Evolutionary conservation across 1,140 invertebrate genomes (phyloP), one percentile per base, ranked within the genome.

Genomic region (Sitobion miscanthi): DNA sequence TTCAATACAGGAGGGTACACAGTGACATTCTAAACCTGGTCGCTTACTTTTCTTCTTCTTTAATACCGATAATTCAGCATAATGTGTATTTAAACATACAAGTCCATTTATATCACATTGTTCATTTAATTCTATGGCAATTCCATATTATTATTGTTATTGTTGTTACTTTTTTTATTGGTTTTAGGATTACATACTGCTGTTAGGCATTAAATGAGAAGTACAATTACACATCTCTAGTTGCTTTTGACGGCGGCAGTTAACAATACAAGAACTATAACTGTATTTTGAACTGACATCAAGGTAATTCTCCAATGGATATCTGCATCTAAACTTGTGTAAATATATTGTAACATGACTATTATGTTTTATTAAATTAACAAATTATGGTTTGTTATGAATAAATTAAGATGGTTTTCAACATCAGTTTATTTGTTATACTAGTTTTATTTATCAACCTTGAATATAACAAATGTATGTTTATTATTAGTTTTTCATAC

Each of bases 221-320:
- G 96, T 96, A 94, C 97, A 97, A 94, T 96, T 96, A 94, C 97
- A 97, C 5, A 96, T 94, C 45, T 95, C 94, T 47, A 97, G 94
- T 94, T 97, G 97, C 0, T 96, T 96, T 90, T 96, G 95, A 94
- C 96, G 96, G 42, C 97, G 95, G 94, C 97, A 97, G 94, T 97
- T 96, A 0, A 97, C 96, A 0, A 96, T 96, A 94, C 97, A 97
- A 3, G 96, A 96, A 38, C 96, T 97, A 94, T 97, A 97, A 47
- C 96, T 97, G 93, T 97, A 97, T 94, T 96, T 95, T 0, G 95
- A 95, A 94, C 96, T 96, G 0, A 97, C 96, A 38, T 96, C 95
- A 52, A 97, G 94, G 87, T 95, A 95, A 93, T 96, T 96, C 95
- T 97, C 97, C 92, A 97, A 96, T 1, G 95, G 96, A 94, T 97